A percentile compares a stretch with the other conserved stretches of the same genome.
These are phyloP conservation scores for Ciconia nigra DNA, from an alignment of 2,797 vertebrate genomes.

Conservation along the genomic window DNA sequence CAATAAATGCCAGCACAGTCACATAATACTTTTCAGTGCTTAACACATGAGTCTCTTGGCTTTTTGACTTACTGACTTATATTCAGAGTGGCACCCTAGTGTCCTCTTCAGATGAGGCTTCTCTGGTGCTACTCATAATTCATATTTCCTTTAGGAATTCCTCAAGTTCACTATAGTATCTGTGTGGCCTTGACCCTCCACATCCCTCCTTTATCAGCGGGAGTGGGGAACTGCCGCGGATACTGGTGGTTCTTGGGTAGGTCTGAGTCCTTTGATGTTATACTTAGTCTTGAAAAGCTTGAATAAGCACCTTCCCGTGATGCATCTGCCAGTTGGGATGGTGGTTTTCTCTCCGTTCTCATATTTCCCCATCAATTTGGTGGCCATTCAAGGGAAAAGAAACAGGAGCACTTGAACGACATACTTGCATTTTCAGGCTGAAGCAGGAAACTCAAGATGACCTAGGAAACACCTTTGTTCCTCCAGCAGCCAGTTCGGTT, in stretches of 20 bases:
- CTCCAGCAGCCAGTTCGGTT: background rate
- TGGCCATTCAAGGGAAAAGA: background rate
- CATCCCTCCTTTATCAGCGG: background rate
- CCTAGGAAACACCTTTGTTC: background rate
- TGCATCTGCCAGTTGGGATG: background rate
- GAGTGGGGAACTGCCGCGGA: accelerated
- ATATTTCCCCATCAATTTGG: background rate
- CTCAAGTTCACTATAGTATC: background rate
- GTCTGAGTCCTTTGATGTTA: background rate
- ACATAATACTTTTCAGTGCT: background rate
- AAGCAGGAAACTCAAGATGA: background rate
- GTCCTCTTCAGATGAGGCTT: background rate
- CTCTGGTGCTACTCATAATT: background rate
- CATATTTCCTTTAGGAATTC: background rate
- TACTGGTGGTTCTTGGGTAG: background rate
- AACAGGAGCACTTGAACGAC: background rate
- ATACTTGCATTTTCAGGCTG: background rate
- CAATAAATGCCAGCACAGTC: background rate
- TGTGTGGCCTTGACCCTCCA: background rate
- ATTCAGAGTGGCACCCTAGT: background rate
- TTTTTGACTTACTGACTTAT: background rate
- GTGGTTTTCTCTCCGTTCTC: background rate
- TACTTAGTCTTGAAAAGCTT: background rate
- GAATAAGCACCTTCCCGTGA: background rate
- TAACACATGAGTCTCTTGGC: background rate